Evolutionary conservation across 2,113 vertebrate genomes (phyloP), one percentile per base, ranked within the genome.

Genomic region (Sciurus niger): DNA sequence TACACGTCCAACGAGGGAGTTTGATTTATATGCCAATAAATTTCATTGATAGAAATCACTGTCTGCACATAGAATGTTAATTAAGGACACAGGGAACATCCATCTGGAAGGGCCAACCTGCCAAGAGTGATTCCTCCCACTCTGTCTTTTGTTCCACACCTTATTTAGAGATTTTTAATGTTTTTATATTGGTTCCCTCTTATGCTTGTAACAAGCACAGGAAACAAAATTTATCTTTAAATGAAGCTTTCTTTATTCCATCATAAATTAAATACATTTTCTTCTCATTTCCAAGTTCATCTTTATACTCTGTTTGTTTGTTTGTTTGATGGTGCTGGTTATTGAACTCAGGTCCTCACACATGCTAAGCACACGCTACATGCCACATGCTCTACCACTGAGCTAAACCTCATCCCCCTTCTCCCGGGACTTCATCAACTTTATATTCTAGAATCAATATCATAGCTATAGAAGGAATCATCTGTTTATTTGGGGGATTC

Each of bases 251-350:
- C 65, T 98, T 89, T 88, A 58, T 85, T 89, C 76, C 1, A 17
- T 87, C 37, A 55, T 77, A 94, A 97, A 93, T 96, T 86, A 93
- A 89, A 93, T 93, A 74, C 28, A 46, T 96, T 93, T 92, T 80
- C 78, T 95, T 90, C 40, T 80, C 83, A 83, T 87, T 89, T 96
- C 55, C 40, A 88, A 58, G 28, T 93, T 95, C 67, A 91, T n/a
- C 76, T 90, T 88, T 89, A 30, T 7, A 84, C 92, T 91, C 83
- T n/a, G 20, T 63, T 22, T 46, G 34, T 60, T 22, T 46, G 34
- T 60, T 60, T 53, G 18, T 51, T 83, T 65, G 10, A 6, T 73
- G 48, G 20, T 74, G 16, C 28, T 89, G 11, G 14, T 14, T 74
- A 11, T 73, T 83, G 68, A 83, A 43, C 70, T n/a, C 46, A 53